Base-by-base conservation (phyloP, 2,888 invertebrate species). In the Lycophotia porphyrea region DNA sequence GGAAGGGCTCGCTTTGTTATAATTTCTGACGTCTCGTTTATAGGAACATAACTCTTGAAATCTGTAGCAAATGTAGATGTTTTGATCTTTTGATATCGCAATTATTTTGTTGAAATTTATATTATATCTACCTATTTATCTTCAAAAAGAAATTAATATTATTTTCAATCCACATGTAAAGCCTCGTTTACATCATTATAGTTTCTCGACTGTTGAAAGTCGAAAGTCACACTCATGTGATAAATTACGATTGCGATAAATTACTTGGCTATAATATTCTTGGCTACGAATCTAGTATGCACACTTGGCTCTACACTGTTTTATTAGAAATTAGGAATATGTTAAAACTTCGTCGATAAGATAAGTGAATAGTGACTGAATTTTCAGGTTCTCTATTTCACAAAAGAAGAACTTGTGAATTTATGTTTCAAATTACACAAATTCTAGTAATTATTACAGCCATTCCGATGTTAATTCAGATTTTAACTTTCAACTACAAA, bases 391-490 rank as follows among this genome's bases (percentile, higher is more conserved):
- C 15, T 44, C 24, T 5, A 61, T 24, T 18, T 39, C 1, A 63
- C 63, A 18, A 63, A 63, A 63, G 13, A 5, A 60, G n/a, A 39
- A n/a, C 5, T 73, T 18, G 36, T 24, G 5, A 36, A 71, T 34
- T 61, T 36, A 34, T 5, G 36, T 39, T 75, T 15, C 1, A 60
- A 39, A 67, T 27, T 24, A 5, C 5, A 34, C 2, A 27, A 18
- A 21, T 36, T 27, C 39, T 49, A 27, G 31, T 52, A 27, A 42
- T 70, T 34, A 55, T 36, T 39, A 71, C 36, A 27, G 34, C 42
- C 24, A 52, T 34, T 55, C 47, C 42, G 49, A 81, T 60, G 52
- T 61, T 71, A 81, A 84, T 81, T 84, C 84, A 74, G 70, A 84
- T 63, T 63, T 39, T 27, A 63, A 63, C 39, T 68, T 64, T 58